Conservation (phyloP, 2,113 vertebrate genomes). For the Haliaeetus leucogaster region DNA sequence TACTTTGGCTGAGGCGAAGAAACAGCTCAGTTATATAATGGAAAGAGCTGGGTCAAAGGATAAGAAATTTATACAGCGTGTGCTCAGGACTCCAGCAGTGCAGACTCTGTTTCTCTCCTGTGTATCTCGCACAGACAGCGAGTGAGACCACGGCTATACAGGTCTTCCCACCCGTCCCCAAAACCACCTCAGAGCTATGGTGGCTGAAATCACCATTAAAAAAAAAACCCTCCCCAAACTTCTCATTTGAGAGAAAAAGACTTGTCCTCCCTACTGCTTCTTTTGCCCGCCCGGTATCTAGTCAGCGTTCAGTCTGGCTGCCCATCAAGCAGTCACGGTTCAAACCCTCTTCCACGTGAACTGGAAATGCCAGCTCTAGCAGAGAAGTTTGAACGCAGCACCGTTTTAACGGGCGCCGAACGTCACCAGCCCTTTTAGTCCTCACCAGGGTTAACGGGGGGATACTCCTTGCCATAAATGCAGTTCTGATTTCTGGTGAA, state of each 20-base stretch:
- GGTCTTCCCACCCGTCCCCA: neutral
- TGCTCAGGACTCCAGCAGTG: neutral
- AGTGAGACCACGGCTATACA: rapidly evolving
- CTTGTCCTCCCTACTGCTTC: neutral
- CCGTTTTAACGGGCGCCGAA: neutral
- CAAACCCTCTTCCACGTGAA: neutral
- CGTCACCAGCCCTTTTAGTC: neutral
- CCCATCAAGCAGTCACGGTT: rapidly evolving
- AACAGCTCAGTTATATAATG: constrained; percentile 21
- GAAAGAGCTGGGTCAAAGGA: constrained; percentile 46
- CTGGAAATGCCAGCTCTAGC: neutral
- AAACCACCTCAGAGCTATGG: neutral
- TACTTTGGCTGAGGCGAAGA: constrained; percentile 5
- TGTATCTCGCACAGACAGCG: neutral
- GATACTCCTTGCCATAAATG: neutral
- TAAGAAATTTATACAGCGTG: neutral
- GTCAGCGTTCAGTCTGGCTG: neutral
- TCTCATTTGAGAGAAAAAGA: neutral
- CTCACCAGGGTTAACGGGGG: neutral
- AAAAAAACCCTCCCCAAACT: neutral
- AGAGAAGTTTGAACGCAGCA: neutral
- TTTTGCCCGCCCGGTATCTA: neutral
- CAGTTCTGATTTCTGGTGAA: neutral
- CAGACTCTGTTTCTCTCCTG: neutral
- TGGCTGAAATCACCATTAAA: neutral